These are phyloP conservation scores for Berghia stephanieae DNA, from an alignment of 1,140 invertebrate species.

Conservation along the genomic window DNA sequence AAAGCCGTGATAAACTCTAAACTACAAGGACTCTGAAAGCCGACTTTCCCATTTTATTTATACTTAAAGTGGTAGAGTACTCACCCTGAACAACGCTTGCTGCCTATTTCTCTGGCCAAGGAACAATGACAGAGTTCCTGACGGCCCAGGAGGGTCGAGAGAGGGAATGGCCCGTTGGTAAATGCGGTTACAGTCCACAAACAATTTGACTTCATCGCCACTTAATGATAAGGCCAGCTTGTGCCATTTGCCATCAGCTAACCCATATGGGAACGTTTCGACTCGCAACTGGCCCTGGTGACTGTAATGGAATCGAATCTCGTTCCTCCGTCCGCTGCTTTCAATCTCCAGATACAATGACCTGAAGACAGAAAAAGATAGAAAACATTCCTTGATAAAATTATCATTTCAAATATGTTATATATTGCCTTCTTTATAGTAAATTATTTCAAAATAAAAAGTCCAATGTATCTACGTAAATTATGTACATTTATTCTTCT, in stretches of 20 bases:
- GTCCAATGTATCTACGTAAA: no score
- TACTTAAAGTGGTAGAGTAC: constrained; percentile 33
- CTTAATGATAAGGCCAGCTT: constrained; percentile 83
- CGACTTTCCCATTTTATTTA: neutral
- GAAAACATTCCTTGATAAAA: neutral
- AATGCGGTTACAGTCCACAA: constrained; percentile 85
- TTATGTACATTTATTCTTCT: no score
- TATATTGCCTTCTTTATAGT: neutral
- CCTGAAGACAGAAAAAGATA: neutral
- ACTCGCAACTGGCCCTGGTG: constrained; percentile 72
- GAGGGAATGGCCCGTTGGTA: constrained; percentile 76
- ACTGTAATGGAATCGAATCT: constrained; percentile 70
- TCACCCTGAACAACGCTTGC: constrained; percentile 88
- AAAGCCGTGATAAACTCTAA: no score
- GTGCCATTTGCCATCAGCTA: constrained; percentile 88
- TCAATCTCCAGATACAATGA: constrained; percentile 81
- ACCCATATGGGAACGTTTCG: constrained; percentile 85
- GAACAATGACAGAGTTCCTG: constrained; percentile 76
- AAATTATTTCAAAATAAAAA: no score
- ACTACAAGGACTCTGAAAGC: no score
- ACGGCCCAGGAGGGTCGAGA: neutral
- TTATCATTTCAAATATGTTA: neutral
- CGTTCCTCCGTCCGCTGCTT: constrained; percentile 81
- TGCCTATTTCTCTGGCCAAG: constrained; percentile 85
- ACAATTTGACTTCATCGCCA: constrained; percentile 81